A percentile compares a stretch with the other conserved stretches of the same genome.
Conservation (phyloP, 1,140 invertebrate species). For the Megalonaias nervosa region DNA sequence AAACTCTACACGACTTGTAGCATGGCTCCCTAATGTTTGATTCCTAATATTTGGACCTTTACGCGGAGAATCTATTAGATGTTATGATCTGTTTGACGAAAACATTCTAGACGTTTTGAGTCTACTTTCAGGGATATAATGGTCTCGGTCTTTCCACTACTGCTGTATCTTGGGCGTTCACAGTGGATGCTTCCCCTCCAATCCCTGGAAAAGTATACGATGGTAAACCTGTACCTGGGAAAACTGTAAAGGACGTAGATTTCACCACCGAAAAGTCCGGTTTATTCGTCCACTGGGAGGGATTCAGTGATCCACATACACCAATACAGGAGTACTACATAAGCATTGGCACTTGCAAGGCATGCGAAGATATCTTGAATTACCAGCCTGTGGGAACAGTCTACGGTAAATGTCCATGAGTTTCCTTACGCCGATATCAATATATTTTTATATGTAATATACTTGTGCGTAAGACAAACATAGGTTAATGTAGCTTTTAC, state of each 20-base stretch:
- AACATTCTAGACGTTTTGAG: not conserved
- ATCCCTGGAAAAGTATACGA: constrained; percentile 38
- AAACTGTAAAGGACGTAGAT: constrained; percentile 7
- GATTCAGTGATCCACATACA: constrained; percentile 35
- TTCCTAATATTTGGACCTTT: no score
- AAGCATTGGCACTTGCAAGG: constrained; percentile 35
- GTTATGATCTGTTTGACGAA: no score
- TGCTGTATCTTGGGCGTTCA: constrained; percentile 19
- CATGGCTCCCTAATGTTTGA: no score
- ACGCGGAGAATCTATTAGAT: no score
- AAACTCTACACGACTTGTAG: no score
- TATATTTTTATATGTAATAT: not conserved
- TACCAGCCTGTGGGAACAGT: constrained; percentile 21
- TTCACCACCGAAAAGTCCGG: not conserved
- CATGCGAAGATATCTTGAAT: constrained; percentile 36
- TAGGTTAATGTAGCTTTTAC: not conserved
- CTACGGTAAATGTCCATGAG: constrained; percentile 1
- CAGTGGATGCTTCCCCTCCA: constrained; percentile 30
- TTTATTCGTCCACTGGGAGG: constrained; percentile 30
- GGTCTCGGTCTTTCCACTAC: constrained; percentile 28
- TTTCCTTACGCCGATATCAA: not conserved
- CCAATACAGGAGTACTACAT: constrained; percentile 27
- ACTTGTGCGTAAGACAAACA: not conserved
- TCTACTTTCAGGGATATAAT: constrained; percentile 37
- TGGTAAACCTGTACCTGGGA: constrained; percentile 10